Evolutionary conservation across 2,888 invertebrate genomes (phyloP), one percentile per base, ranked within the genome.

Genomic region (Heterodera filipjevi): DNA sequence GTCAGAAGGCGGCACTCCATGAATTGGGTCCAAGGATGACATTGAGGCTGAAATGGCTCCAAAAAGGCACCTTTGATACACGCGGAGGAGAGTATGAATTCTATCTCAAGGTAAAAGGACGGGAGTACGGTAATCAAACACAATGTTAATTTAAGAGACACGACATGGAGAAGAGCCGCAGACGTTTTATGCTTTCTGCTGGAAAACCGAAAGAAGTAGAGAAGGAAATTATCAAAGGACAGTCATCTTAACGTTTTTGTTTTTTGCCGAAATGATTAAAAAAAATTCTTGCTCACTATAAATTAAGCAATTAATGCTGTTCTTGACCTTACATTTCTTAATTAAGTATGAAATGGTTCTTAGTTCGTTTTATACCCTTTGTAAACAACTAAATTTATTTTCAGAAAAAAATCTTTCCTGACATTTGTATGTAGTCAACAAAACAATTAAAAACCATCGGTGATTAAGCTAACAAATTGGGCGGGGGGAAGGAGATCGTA

Each of bases 11-110:
- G 77, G 94, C 94, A 80, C 91, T 99, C 59, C 93, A 94, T 78
- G 99, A 99, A 90, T 90, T 99, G n/a, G 99, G 99, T 0, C 99
- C 99, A 0, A 92, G 97, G 84, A 99, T 99, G 90, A 99, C 99
- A 0, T 90, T 99, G 59, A 94, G 94, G 89, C 91, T 99, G 82
- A 92, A 94, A 81, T 96, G 95, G 0, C 91, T 99, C 70, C 99
- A 99, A 90, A 95, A 95, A 89, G 99, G 99, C 74, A 95, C 95
- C 0, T 99, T 99, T 90, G 96, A 98, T 90, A 94, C 95, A 73
- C 96, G 96, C 91, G 94, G 93, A 86, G 99, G 98, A 0, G 95
- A 99, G 90, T 99, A 94, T 90, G 95, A 96, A 90, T 99, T 97
- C 96, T 93, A 95, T 84, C 90, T 91, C 70, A 92, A 92, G 90